phyloP scores from a whole-genome alignment of 2,113 vertebrate species.

The Plecotus auritus region DNA sequence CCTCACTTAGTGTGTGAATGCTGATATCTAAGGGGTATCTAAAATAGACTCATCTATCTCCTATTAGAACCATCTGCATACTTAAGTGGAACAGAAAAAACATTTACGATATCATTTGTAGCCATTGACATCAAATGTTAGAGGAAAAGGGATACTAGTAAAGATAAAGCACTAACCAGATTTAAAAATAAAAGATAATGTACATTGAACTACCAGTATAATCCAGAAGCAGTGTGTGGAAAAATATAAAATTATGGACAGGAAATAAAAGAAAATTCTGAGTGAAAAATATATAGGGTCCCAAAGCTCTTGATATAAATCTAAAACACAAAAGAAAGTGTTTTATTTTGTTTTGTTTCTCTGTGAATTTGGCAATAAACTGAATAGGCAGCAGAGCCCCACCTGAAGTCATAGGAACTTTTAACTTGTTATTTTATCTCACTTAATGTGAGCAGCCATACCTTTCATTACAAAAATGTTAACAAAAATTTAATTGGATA shows the following conservation, averaged over 20 bases:
- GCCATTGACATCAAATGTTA: neutral
- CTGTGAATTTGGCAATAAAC: neutral
- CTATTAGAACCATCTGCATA: neutral
- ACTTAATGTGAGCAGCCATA: neutral
- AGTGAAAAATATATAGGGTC: neutral
- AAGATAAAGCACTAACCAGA: neutral
- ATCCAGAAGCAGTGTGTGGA: neutral
- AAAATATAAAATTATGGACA: neutral
- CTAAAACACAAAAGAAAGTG: neutral
- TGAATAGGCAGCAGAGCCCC: neutral
- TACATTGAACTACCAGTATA: neutral
- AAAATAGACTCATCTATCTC: neutral
- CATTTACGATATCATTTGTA: neutral
- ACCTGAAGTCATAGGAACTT: neutral
- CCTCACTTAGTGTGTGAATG: neutral
- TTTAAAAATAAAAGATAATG: neutral
- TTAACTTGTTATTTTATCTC: neutral
- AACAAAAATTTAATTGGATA: neutral
- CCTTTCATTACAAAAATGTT: neutral
- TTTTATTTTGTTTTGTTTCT: neutral
- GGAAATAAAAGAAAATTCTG: neutral
- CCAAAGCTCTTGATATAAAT: neutral
- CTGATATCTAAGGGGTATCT: neutral
- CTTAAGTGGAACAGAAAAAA: neutral
- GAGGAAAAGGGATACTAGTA: neutral